Percentiles rank a stretch among this genome's conserved stretches.
These are phyloP conservation scores for Acleris holmiana DNA, from an alignment of 2,888 invertebrate species.

Conservation along the genomic window DNA sequence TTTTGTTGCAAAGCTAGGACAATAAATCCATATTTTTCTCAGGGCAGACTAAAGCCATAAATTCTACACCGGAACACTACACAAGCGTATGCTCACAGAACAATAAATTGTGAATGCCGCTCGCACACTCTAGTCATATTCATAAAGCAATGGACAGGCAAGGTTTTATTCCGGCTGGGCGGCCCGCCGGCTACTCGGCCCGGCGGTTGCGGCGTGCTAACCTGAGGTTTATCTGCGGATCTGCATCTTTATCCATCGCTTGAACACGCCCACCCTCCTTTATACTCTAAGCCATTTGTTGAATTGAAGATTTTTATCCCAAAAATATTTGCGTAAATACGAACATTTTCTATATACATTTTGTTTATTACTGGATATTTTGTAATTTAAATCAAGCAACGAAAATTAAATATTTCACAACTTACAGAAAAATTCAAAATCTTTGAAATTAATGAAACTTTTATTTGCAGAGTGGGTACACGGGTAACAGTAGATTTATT, in stretches of 20 bases:
- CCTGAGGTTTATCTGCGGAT: constrained; percentile 24
- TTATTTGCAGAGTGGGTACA: too few relatives aligned
- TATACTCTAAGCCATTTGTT: constrained; percentile 2
- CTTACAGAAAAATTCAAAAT: too few relatives aligned
- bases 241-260: constrained; percentile 9
- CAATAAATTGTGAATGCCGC: constrained; percentile 71
- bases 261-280: neutral
- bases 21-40: constrained; percentile 76
- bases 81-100: constrained; percentile 68
- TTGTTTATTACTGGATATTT: too few relatives aligned
- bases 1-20: constrained; percentile 62
- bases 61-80: constrained; percentile 65
- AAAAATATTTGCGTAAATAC: too few relatives aligned
- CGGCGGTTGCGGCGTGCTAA: constrained; percentile 25
- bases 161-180: constrained; percentile 36
- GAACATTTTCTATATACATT: too few relatives aligned
- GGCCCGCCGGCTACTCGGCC: constrained; percentile 19
- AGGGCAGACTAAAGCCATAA: constrained; percentile 66
- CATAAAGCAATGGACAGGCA: constrained; percentile 42
- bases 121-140: constrained; percentile 46
- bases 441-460: too few relatives aligned
- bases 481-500: too few relatives aligned
- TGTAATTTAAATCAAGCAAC: too few relatives aligned
- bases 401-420: too few relatives aligned
- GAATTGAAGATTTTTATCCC: neutral